Conservation (phyloP, 2,888 invertebrate genomes). For the Odontocolon sp. region DNA sequence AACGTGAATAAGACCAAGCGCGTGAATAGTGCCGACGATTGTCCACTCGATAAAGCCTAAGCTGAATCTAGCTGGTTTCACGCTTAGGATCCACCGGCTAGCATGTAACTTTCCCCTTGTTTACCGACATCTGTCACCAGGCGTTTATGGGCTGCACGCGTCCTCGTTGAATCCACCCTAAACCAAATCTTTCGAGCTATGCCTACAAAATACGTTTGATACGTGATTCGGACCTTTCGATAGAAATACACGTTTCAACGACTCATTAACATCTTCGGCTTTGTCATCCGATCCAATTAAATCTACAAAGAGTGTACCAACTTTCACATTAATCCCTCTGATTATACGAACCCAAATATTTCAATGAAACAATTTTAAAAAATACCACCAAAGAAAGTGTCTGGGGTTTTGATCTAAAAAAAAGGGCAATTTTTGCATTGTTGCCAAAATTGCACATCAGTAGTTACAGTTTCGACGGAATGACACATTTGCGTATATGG, state of each 20-base stretch:
- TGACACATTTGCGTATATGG: background rate
- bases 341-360: background rate
- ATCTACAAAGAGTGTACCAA: too few species aligned
- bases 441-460: background rate
- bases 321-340: too few species aligned
- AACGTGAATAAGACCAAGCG: slow-evolving; percentile 63
- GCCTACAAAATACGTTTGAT: slow-evolving; percentile 23
- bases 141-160: slow-evolving; percentile 68
- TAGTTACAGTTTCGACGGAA: background rate
- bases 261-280: too few species aligned
- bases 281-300: too few species aligned
- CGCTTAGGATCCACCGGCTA: slow-evolving; percentile 41
- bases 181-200: slow-evolving; percentile 6
- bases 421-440: background rate
- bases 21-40: slow-evolving; percentile 72
- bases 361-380: too few species aligned
- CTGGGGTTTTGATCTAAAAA: too few species aligned
- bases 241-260: too few species aligned
- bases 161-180: slow-evolving; percentile 14
- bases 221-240: slow-evolving; percentile 14
- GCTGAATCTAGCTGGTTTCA: slow-evolving; percentile 4
- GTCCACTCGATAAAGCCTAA: slow-evolving; percentile 77
- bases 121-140: slow-evolving; percentile 79
- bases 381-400: too few species aligned
- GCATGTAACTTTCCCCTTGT: slow-evolving; percentile 70